Evolutionary conservation across 1,140 invertebrate species (phyloP), one percentile per base, ranked within the genome.

Genomic region (Lordiphosa clarofinis): DNA sequence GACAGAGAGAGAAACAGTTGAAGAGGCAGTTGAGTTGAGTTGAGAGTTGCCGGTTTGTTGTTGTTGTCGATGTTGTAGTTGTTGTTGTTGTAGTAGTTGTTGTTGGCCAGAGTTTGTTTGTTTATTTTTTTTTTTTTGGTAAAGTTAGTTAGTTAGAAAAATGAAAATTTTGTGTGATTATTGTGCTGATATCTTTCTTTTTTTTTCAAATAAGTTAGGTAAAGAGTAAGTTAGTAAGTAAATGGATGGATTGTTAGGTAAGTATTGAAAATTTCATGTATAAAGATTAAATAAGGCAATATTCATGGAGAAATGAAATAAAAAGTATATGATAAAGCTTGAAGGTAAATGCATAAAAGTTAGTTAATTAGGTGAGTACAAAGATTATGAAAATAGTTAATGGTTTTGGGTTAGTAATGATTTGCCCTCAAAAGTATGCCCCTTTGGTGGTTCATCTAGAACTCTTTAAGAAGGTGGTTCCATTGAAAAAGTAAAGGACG

Each of bases 101-200:
- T 62, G 73, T 79, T 68, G 71, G 63, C 68, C 74, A 79, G 73
- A 79, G 63, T 73, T 71, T 55, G 67, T 55, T 28, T 28, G 24
- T 28, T 81, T 63, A 64, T 52, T 59, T 57, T 46, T 46, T 42
- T 67, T 70, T 66, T 67, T 73, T 73, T 66, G 66, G 61, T 71
- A 75, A 72, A 82, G 61, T 75, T 73, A 56, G 70, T 55, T 15
- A 37, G 74, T 78, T 73, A 65, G 65, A 68, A 72, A 81, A 81
- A 82, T 76, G 72, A 81, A 71, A 82, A 58, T 76, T 71, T 66
- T 56, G 72, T 82, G 78, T 82, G 72, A 81, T 82, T 81, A 81
- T 64, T 76, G 78, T 82, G 76, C 63, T 82, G 69, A 39, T 64
- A 46, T 46, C 43, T 38, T 47, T 56, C 42, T 47, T 54, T 57